Percentiles rank a stretch among this genome's conserved stretches.
Conservation (phyloP, 2,113 vertebrate genomes). For the Istiophorus platypterus region DNA sequence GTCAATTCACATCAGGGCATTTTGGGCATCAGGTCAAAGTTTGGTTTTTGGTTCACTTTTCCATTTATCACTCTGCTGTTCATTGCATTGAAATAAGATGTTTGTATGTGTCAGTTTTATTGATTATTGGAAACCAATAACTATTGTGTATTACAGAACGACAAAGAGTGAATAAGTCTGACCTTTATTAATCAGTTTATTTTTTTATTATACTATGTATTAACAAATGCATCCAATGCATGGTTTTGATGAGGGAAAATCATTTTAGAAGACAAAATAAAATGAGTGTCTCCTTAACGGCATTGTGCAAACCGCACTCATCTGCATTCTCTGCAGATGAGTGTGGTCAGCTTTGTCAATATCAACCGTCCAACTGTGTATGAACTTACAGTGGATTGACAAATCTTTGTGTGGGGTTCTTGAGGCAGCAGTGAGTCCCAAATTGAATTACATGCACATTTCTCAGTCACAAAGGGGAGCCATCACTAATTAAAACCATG, state of each 20-base stretch:
- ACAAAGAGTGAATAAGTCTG: background rate
- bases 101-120: background rate
- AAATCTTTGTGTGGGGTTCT: constrained; percentile 75
- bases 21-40: background rate
- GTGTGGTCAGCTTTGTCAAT: constrained; percentile 10
- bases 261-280: background rate
- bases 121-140: no score
- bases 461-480: constrained; percentile 85
- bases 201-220: background rate
- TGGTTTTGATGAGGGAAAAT: background rate
- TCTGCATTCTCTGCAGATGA: background rate
- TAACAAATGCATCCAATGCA: background rate
- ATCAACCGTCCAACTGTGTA: constrained; percentile 38
- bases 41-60: background rate
- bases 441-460: constrained; percentile 88
- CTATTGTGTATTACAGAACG: background rate
- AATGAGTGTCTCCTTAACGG: background rate
- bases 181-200: background rate
- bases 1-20: background rate
- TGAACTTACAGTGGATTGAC: constrained; percentile 76
- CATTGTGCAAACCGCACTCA: no score
- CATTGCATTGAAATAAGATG: background rate
- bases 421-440: constrained; percentile 77
- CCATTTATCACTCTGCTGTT: background rate
- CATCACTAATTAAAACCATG: constrained; percentile 86